Evolutionary conservation across 1,140 invertebrate species (phyloP).

Genomic region (Drosophila watanabei): DNA sequence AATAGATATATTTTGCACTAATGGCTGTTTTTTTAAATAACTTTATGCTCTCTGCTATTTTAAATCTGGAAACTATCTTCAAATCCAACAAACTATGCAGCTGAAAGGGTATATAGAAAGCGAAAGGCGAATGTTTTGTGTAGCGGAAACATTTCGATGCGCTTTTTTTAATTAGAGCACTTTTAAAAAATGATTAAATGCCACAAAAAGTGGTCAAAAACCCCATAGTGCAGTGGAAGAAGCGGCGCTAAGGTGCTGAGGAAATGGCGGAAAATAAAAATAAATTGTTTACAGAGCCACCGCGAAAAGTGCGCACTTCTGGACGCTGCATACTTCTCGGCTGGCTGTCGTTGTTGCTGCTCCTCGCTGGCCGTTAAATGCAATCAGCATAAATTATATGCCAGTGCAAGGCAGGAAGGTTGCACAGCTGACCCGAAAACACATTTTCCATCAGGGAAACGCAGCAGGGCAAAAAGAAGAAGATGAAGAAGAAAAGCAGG

Average conservation of each 20-base stretch:
- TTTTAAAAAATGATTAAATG: too few relatives aligned
- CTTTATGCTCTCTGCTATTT: neutral
- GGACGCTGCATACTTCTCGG: constrained; percentile 60
- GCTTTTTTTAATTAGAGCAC: too few relatives aligned
- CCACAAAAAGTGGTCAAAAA: too few relatives aligned
- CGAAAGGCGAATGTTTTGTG: constrained; percentile 48
- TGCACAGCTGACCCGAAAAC: constrained; percentile 81
- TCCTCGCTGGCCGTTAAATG: constrained; percentile 68
- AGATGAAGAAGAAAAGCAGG: neutral
- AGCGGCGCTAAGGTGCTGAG: constrained; percentile 38
- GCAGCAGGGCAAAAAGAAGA: constrained; percentile 13
- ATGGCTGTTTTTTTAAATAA: neutral
- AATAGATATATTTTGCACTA: neutral
- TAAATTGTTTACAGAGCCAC: constrained; percentile 66
- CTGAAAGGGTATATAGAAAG: neutral
- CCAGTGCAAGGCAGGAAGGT: constrained; percentile 40
- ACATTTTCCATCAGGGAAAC: constrained; percentile 67
- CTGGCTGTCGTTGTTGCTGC: constrained; percentile 18
- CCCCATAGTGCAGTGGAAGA: constrained; percentile 23
- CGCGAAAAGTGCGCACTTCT: constrained; percentile 72
- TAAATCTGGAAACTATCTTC: neutral
- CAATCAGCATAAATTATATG: constrained; percentile 84
- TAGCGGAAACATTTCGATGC: constrained; percentile 70
- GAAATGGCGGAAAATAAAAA: constrained; percentile 62
- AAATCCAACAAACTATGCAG: neutral